Evolutionary conservation across 1,140 invertebrate genomes (phyloP).

Genomic region (Leptinotarsa texana): DNA sequence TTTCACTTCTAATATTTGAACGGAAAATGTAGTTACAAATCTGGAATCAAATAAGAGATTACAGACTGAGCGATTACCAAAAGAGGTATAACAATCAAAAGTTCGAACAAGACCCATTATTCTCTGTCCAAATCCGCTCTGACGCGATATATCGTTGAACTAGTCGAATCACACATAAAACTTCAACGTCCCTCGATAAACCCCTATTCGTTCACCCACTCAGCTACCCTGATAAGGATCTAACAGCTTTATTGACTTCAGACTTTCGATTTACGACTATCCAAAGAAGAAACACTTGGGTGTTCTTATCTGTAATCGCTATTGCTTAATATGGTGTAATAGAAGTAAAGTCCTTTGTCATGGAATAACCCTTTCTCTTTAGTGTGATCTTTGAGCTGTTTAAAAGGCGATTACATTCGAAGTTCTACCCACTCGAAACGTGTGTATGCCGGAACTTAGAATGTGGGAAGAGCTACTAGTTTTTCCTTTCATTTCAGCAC

Average conservation of each 20-base stretch:
- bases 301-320: neutral
- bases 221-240: neutral
- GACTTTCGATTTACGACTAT: neutral
- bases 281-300: neutral
- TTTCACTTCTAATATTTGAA: too few relatives aligned
- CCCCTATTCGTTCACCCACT: neutral
- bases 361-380: neutral
- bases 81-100: too few relatives aligned
- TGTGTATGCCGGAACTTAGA: too few relatives aligned
- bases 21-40: too few relatives aligned
- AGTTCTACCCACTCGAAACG: neutral
- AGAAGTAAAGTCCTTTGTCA: neutral
- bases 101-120: too few relatives aligned
- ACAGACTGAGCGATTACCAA: too few relatives aligned
- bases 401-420: neutral
- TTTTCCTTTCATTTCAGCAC: too few relatives aligned
- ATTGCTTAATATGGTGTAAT: neutral
- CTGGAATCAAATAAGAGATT: too few relatives aligned
- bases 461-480: too few relatives aligned
- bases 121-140: too few relatives aligned
- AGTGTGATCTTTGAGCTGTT: neutral
- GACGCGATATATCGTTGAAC: neutral
- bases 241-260: conserved; percentile 8
- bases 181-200: neutral
- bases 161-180: neutral